A percentile compares a stretch with the other conserved stretches of the same genome.
These are phyloP conservation scores for Pseudoips prasinana DNA, from an alignment of 2,888 invertebrate genomes.

Conservation along the genomic window DNA sequence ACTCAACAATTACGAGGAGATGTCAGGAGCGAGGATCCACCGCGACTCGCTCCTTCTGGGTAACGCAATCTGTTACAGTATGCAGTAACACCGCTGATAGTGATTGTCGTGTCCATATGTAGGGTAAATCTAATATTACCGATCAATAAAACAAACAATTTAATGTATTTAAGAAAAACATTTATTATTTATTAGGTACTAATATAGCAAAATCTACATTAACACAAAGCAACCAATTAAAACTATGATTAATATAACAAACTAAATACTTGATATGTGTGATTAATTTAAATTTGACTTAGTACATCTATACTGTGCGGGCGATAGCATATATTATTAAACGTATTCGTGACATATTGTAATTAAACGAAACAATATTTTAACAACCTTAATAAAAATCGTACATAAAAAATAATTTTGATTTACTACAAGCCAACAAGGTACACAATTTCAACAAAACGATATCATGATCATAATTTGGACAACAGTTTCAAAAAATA, in stretches of 20 bases:
- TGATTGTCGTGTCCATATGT: too few species aligned
- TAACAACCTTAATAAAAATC: constrained; percentile 66
- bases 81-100: too few species aligned
- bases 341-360: too few species aligned
- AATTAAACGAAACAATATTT: constrained; percentile 37
- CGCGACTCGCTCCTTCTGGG: too few species aligned
- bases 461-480: constrained; percentile 63
- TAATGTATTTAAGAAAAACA: constrained; percentile 61
- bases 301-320: constrained; percentile 60
- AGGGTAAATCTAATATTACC: too few species aligned
- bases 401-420: constrained; percentile 71
- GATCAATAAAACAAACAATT: too few species aligned
- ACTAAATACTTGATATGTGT: constrained; percentile 75
- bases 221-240: constrained; percentile 77
- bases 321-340: constrained; percentile 39
- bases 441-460: constrained; percentile 63
- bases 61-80: too few species aligned
- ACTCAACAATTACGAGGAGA: too few species aligned
- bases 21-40: too few species aligned
- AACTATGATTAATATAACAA: constrained; percentile 72
- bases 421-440: constrained; percentile 17
- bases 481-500: constrained; percentile 80
- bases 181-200: constrained; percentile 76
- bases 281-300: constrained; percentile 72
- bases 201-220: constrained; percentile 68